A percentile compares a stretch with the other conserved stretches of the same genome.
phyloP scores from a whole-genome alignment of 2,797 vertebrate species.

The Lepus townsendii region DNA sequence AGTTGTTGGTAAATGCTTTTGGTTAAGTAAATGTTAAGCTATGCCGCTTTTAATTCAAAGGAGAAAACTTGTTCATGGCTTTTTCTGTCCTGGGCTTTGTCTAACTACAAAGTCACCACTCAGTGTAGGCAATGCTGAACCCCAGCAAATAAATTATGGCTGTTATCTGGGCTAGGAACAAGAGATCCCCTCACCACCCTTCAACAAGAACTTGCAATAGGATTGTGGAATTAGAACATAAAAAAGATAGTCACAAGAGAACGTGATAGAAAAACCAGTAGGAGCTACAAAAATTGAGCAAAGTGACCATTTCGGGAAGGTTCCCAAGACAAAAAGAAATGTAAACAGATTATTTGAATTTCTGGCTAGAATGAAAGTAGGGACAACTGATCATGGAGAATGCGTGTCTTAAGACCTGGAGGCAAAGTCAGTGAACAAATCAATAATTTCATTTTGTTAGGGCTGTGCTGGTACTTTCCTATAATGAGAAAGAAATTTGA shows the following conservation, averaged over 20 bases:
- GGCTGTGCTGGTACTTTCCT: not conserved
- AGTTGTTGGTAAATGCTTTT: not conserved
- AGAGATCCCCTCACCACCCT: not conserved
- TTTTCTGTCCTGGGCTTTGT: not conserved
- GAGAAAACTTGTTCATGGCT: not conserved
- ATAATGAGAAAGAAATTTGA: not conserved
- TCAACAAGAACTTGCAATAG: not conserved
- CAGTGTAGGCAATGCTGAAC: not conserved
- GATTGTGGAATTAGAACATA: not conserved
- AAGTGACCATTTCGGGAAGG: not conserved
- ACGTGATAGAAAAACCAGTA: not conserved
- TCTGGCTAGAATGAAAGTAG: not conserved
- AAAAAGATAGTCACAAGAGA: not conserved
- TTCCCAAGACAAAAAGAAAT: not conserved
- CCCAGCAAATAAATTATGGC: not conserved
- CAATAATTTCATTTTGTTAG: not conserved
- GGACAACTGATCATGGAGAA: not conserved
- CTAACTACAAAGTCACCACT: not conserved
- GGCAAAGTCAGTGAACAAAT: not conserved
- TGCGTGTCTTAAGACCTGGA: not conserved
- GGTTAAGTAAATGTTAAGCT: slow-evolving; percentile 15
- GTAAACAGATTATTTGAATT: not conserved
- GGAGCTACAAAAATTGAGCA: not conserved
- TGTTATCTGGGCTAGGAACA: not conserved
- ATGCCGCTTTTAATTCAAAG: not conserved